Base-by-base conservation (phyloP, 2,797 vertebrate genomes). In the Rhodeus uyekii region DNA sequence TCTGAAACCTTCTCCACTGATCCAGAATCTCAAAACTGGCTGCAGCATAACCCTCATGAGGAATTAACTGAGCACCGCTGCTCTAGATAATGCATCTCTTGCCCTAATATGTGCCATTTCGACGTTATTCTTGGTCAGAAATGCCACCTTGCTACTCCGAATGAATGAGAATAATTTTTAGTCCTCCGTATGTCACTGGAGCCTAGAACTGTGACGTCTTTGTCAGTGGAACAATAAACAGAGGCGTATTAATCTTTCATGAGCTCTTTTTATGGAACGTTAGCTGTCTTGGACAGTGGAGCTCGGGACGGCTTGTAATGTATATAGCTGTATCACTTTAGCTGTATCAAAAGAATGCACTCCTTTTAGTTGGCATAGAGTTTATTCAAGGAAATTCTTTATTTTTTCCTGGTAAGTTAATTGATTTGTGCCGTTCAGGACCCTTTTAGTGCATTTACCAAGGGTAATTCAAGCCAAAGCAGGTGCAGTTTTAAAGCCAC, bases 181-280 rank as follows among this genome's bases (percentile, higher is more conserved):
- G 85, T 81, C 60, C 77, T 48, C 36, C 27, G 77, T 64, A 50
- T 75, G 55, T 58, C 73, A 83, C 78, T 78, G 19, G 73, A 86
- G 81, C 80, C 79, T 77, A 58, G 61, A 53, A 83, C 83, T 83
- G 82, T 84, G 87, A 89, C 86, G 86, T 91, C 84, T 89, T 86
- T 81, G 82, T 93, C 91, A 92, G 86, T 89, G 89, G 92, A 92
- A 92, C 90, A 92, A 92, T 90, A 92, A 92, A 90, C 75, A 34
- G 87, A 83, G 89, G 86, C 90, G 87, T 87, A 92, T 94, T 86
- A 93, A 93, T 93, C 88, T 94, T 95, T 94, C 89, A 94, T 85
- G 88, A 77, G 82, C 86, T 92, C 91, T 92, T 92, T 93, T 92
- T 93, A 82, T 89, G 90, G 88, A 87, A 87, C 83, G 38, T 46